Percentiles rank a stretch among this genome's conserved stretches.
Evolutionary conservation across 2,888 invertebrate species (phyloP).

Genomic region (Tetragnatha montana): DNA sequence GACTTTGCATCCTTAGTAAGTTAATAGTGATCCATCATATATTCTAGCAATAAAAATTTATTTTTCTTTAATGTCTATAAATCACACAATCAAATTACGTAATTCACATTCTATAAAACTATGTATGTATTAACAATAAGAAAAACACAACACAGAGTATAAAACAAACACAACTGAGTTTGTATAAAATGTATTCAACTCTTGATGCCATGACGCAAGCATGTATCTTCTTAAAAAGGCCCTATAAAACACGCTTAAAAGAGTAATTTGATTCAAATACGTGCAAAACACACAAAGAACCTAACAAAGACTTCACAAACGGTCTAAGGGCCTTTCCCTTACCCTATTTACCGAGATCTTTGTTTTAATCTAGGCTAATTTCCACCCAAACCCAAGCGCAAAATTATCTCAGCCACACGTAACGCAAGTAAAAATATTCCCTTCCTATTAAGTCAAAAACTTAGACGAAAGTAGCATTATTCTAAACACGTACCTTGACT

Average conservation of each 20-base stretch:
- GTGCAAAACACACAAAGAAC: neutral
- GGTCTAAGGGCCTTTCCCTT: neutral
- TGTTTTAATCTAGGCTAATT: conserved; percentile 21
- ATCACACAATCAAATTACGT: too few species aligned
- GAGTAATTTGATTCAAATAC: neutral
- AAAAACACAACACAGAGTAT: too few species aligned
- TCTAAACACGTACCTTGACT: conserved; percentile 62
- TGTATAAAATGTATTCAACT: neutral
- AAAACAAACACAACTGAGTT: too few species aligned
- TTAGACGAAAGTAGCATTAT: conserved; percentile 31
- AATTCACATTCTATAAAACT: too few species aligned
- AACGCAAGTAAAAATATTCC: conserved; percentile 16
- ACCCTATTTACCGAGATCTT: neutral
- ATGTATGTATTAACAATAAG: too few species aligned
- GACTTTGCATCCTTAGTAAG: too few species aligned
- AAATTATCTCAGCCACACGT: conserved; percentile 23
- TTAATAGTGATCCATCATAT: too few species aligned
- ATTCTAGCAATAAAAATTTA: too few species aligned
- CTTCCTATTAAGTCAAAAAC: conserved; percentile 30
- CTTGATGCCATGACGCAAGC: neutral
- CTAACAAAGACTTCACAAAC: neutral
- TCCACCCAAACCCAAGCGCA: neutral
- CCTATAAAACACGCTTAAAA: neutral
- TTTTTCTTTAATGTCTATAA: too few species aligned
- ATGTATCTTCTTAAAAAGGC: neutral